A percentile compares a stretch with the other conserved stretches of the same genome.
These are phyloP conservation scores for Conomelus anceps DNA, from an alignment of 2,888 invertebrate species.

Conservation along the genomic window DNA sequence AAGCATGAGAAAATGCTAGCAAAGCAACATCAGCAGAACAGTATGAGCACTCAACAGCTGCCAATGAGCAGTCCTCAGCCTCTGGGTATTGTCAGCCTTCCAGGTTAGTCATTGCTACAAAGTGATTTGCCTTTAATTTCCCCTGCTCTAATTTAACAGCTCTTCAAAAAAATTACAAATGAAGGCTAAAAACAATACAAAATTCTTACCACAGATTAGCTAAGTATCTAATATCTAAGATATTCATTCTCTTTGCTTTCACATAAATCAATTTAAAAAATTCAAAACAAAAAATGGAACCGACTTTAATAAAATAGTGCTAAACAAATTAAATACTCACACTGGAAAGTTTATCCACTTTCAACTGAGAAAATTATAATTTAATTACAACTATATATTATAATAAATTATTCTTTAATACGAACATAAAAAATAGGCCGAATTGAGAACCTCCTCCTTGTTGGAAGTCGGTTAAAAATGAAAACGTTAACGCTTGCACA, in stretches of 20 bases:
- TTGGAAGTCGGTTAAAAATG: too few relatives aligned
- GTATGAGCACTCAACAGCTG: slow-evolving; percentile 1
- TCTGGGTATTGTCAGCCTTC: slow-evolving; percentile 29
- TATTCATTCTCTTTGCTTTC: neutral
- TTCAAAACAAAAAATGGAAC: neutral
- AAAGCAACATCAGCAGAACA: slow-evolving; percentile 32
- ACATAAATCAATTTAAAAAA: neutral
- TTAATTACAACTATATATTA: too few relatives aligned
- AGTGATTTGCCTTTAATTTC: neutral
- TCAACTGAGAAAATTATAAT: too few relatives aligned
- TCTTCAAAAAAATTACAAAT: too few relatives aligned
- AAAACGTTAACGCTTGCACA: too few relatives aligned
- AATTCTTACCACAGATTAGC: too few relatives aligned
- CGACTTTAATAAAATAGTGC: neutral
- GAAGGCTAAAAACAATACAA: too few relatives aligned
- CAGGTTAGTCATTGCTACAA: slow-evolving; percentile 23
- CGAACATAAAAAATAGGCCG: too few relatives aligned
- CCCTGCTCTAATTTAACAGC: neutral
- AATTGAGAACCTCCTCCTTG: too few relatives aligned
- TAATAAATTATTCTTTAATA: too few relatives aligned
- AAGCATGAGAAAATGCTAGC: slow-evolving; percentile 40
- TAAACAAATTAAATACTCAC: neutral
- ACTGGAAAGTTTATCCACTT: too few relatives aligned
- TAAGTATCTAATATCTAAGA: too few relatives aligned
- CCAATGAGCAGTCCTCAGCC: slow-evolving; percentile 15